Evolutionary conservation across 2,888 invertebrate species (phyloP), one percentile per base, ranked within the genome.

Genomic region (Sesia bembeciformis): DNA sequence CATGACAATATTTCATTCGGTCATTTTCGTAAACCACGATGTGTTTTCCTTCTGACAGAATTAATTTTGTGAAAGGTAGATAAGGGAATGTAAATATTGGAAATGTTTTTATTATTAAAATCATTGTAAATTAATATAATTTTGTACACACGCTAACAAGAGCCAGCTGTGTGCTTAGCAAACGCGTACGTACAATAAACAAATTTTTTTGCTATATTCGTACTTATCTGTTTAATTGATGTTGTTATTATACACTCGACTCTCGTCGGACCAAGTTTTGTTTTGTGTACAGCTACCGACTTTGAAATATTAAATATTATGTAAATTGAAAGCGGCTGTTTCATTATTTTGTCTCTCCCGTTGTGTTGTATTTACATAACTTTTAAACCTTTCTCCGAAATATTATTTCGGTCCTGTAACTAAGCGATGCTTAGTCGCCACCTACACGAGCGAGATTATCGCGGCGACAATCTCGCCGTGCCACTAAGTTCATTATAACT

Each of bases 281-380:
- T 85, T 87, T 84, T 70, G 67, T 76, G 75, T 78, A 74, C 78
- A 83, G 75, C 71, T 72, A 76, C 74, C 82, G 78, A 81, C 84
- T 85, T 77, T 76, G 67, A 78, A 79, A 78, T 78, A 81, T 84
- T 85, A 82, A 78, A 81, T 73, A 83, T 73, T 77, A 84, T 84
- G 85, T 88, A 84, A 84, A 85, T 81, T 81, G 49, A 49, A 54
- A 49, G 3, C 8, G 23, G 4, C 6, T 52, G 52, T 52, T 58
- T 58, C 46, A 57, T 52, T 52, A 4, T 46, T 46, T 5, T 6
- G n/a, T 43, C 46, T 46, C 8, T 23, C 46, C 46, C 23, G 23
- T 23, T 23, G 2, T 23, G 2, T 23, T 8, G 4, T 46, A 46
- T 46, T 46, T 46, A 23, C 46, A 46, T 46, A 46, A 46, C 23